These are phyloP conservation scores for Hypomecis atomaria DNA, from an alignment of 2,888 invertebrate genomes.

Conservation along the genomic window DNA sequence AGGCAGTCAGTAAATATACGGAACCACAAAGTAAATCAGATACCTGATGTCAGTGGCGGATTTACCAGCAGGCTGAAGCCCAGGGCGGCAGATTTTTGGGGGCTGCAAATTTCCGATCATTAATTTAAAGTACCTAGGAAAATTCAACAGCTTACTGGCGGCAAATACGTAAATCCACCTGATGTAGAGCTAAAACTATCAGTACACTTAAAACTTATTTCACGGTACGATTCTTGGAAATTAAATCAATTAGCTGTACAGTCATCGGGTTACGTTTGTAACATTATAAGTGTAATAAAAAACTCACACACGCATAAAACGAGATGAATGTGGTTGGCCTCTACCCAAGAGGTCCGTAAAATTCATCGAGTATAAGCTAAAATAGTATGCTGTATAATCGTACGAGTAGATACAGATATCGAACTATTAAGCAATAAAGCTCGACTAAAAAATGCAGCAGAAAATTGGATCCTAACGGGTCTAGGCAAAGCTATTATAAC, in stretches of 20 bases:
- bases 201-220: background rate
- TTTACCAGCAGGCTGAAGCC: no score
- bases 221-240: background rate
- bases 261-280: background rate
- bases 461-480: conserved; percentile 31
- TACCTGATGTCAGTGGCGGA: no score
- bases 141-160: no score
- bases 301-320: conserved; percentile 13
- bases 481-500: conserved; percentile 26
- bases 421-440: conserved; percentile 23
- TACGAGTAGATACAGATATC: conserved; percentile 16
- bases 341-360: conserved; percentile 24
- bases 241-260: conserved; percentile 6
- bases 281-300: conserved; percentile 21
- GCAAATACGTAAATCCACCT: no score
- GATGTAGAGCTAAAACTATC: no score
- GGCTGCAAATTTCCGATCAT: no score
- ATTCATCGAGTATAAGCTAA: background rate
- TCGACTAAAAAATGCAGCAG: conserved; percentile 1
- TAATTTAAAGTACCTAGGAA: no score
- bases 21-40: no score
- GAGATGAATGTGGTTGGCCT: conserved; percentile 27
- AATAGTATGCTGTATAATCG: background rate
- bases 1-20: no score
- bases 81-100: no score